A percentile compares a stretch with the other conserved stretches of the same genome.
phyloP scores from a whole-genome alignment of 2,113 vertebrate genomes.

The Oplegnathus fasciatus region DNA sequence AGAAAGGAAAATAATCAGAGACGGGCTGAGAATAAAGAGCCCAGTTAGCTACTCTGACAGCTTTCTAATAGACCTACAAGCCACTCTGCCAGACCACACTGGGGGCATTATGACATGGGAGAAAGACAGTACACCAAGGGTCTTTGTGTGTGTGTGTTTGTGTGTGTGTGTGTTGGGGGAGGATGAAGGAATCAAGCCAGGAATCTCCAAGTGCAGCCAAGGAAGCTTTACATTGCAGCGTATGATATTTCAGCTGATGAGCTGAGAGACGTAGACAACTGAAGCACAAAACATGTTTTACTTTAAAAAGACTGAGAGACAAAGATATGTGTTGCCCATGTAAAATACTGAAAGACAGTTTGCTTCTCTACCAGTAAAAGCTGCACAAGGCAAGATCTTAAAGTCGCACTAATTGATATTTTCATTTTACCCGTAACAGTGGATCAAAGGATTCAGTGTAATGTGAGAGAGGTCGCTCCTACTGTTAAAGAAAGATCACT shows the following conservation, averaged over 20 bases:
- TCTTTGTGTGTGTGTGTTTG: constrained; percentile 48
- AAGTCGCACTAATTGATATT: neutral
- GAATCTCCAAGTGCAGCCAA: constrained; percentile 20
- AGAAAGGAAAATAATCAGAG: constrained; percentile 71
- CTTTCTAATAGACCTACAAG: constrained; percentile 40
- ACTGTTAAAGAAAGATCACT: neutral
- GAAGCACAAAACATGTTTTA: neutral
- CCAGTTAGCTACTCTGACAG: constrained; percentile 52
- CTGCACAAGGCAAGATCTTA: neutral
- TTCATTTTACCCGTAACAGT: neutral
- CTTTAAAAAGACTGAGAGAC: neutral
- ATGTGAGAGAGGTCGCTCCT: neutral
- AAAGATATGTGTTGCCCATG: neutral
- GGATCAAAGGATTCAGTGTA: neutral
- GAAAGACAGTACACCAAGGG: constrained; percentile 62
- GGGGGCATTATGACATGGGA: constrained; percentile 61
- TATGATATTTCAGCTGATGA: constrained; percentile 12
- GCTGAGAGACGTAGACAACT: neutral
- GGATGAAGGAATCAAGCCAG: constrained; percentile 2
- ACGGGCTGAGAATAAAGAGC: constrained; percentile 65
- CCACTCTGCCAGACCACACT: constrained; percentile 62
- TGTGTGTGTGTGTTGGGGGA: constrained; percentile 17
- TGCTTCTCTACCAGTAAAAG: neutral
- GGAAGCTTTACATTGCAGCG: neutral
- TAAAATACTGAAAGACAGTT: neutral